Percentiles rank a stretch among this genome's conserved stretches.
These are phyloP conservation scores for Forbesichthys papilliferus DNA, from an alignment of 2,113 vertebrate genomes.

Conservation along the genomic window DNA sequence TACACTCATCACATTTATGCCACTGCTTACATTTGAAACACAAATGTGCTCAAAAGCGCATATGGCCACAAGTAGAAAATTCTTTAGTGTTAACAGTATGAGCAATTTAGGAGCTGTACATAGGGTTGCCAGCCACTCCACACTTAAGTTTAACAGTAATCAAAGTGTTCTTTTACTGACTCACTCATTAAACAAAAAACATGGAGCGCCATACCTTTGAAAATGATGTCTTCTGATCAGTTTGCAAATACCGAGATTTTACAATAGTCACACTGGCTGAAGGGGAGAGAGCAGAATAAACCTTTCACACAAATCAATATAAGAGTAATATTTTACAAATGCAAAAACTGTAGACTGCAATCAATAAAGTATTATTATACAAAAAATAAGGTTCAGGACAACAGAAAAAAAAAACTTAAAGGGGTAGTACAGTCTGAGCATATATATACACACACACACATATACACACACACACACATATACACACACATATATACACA, in stretches of 20 bases:
- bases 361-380: neutral
- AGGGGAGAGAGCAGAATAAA: constrained; percentile 1
- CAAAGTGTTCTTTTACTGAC: neutral
- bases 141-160: neutral
- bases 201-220: constrained; percentile 62
- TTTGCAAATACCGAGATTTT: constrained; percentile 75
- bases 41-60: too few species aligned
- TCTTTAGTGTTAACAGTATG: too few species aligned
- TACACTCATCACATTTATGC: too few species aligned
- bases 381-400: neutral
- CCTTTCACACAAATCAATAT: neutral
- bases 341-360: neutral
- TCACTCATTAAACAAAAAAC: neutral
- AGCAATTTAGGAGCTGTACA: too few species aligned
- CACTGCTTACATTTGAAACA: too few species aligned
- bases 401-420: neutral
- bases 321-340: neutral
- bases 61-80: too few species aligned
- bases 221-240: constrained; percentile 63
- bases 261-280: constrained; percentile 66
- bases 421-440: neutral
- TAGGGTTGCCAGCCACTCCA: too few species aligned
- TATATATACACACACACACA: too few species aligned
- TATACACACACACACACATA: too few species aligned
- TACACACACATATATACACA: too few species aligned